Base-by-base conservation (phyloP, 2,113 vertebrate genomes). In the Eonycteris spelaea region DNA sequence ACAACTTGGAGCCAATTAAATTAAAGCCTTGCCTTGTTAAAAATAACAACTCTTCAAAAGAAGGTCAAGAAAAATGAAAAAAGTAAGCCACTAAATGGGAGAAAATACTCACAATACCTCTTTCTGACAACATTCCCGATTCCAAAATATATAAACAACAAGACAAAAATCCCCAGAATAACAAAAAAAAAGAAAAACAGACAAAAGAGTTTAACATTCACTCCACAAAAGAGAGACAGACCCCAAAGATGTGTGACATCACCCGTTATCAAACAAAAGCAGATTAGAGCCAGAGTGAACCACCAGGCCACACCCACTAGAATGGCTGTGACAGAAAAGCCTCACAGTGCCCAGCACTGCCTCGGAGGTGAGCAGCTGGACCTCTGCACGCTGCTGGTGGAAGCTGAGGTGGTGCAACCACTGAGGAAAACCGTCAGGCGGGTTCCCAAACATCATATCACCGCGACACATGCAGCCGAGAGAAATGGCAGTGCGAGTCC, bases 401-500 rank as follows among this genome's bases (percentile, higher is more conserved):
- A 57, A 28, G 28, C 0, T 3, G 53, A 43, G 8, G 4, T 21
- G 45, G 22, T 9, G 5, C n/a, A 22, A 6, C 33, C 51, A 28
- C 12, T 59, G 16, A 15, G 11, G 48, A 5, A 43, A 57, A 22
- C 38, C 1, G 40, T 14, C 33, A 22, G 33, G 63, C 28, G 0
- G 30, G 21, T 16, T 84, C 43, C 18, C 59, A 51, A 33, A 33
- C 18, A 4, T 22, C 80, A 28, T 1, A 6, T 15, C 45, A 8
- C 8, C 19, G 57, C n/a, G 11, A 11, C 24, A 28, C 38, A 2
- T 40, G 19, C 12, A 40, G 22, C 67, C 14, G 2, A n/a, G 19
- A 65, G 26, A 65, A n/a, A 30, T 0, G 5, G 35, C 8, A 12
- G 4, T 2, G 0, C 5, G 3, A 12, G 5, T 65, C 35, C 26